Evolutionary conservation across 2,888 invertebrate genomes (phyloP).

Genomic region (Lypha dubia): DNA sequence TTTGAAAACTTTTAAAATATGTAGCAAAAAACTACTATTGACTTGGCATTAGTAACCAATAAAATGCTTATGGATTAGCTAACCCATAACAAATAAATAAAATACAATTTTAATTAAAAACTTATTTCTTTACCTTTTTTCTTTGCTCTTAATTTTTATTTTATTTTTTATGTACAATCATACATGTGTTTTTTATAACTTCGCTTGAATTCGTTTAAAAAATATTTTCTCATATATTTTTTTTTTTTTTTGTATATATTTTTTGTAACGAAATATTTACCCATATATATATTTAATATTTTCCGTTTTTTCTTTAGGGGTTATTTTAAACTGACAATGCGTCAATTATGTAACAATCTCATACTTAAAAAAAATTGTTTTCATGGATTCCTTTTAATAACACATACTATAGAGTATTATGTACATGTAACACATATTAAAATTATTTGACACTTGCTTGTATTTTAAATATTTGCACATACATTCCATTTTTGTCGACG

Average conservation of each 20-base stretch:
- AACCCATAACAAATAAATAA: too few relatives aligned
- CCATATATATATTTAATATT: neutral
- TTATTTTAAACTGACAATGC: constrained; percentile 47
- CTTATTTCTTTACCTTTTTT: neutral
- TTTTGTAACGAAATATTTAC: neutral
- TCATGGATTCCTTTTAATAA: neutral
- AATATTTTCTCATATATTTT: neutral
- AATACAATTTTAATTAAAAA: constrained; percentile 45
- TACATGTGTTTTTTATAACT: too few relatives aligned
- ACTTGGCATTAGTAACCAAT: too few relatives aligned
- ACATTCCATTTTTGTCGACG: neutral
- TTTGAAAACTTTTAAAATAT: too few relatives aligned
- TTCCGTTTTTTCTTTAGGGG: constrained; percentile 16
- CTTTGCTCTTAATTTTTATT: constrained; percentile 17
- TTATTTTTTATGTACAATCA: too few relatives aligned
- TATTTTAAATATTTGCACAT: constrained; percentile 49
- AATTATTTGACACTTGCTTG: constrained; percentile 57
- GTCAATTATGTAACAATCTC: constrained; percentile 60
- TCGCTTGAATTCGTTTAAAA: constrained; percentile 38
- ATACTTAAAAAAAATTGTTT: neutral
- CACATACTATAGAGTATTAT: neutral
- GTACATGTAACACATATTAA: constrained; percentile 6
- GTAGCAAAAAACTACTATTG: too few relatives aligned
- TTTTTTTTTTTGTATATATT: neutral
- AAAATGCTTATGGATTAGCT: too few relatives aligned